Conservation (phyloP, 2,888 invertebrate species). For the Callosobruchus maculatus region DNA sequence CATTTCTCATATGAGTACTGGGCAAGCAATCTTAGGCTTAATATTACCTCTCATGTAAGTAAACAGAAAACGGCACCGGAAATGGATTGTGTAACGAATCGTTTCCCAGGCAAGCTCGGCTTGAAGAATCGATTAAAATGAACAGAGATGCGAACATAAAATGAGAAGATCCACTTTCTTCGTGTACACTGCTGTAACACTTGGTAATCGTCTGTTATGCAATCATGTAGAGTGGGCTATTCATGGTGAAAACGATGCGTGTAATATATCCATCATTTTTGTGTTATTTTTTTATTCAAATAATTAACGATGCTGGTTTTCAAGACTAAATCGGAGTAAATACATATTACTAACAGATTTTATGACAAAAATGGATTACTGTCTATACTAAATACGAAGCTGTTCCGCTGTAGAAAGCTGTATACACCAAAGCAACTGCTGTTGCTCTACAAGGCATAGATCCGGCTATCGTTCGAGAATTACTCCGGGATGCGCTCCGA, state of each 20-base stretch:
- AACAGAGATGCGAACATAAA: background rate
- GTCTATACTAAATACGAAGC: no score
- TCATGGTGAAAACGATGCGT: background rate
- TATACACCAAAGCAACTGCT: no score
- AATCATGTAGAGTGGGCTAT: background rate
- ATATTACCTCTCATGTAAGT: background rate
- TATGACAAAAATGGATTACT: no score
- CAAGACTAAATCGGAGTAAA: no score
- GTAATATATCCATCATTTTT: background rate
- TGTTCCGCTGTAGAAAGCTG: no score
- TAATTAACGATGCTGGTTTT: background rate
- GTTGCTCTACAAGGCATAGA: no score
- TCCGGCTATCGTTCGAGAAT: no score
- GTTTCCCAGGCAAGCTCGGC: background rate
- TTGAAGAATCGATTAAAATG: background rate
- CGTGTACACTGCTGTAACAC: background rate
- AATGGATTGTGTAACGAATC: background rate
- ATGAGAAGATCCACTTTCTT: background rate
- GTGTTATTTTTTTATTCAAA: background rate
- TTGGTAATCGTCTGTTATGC: background rate
- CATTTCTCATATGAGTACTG: no score
- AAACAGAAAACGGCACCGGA: background rate
- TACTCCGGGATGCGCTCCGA: no score
- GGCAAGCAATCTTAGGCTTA: no score
- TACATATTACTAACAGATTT: no score